Conservation (phyloP, 2,888 invertebrate species). For the Clepsis dumicolana region DNA sequence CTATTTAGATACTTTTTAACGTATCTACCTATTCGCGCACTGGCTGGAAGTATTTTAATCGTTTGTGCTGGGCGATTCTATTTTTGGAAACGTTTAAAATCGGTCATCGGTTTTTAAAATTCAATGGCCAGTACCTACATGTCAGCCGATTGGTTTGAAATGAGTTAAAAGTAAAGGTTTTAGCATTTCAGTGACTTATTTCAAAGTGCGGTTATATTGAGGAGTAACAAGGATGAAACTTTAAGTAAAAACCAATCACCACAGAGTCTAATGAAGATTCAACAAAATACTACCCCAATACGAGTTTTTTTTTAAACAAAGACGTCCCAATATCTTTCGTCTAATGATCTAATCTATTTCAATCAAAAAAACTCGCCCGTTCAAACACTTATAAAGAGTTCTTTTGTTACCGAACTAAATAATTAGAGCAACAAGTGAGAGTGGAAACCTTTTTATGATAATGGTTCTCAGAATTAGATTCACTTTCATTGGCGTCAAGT, state of each 20-base stretch:
- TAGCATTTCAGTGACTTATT: too few species aligned
- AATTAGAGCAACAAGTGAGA: conserved; percentile 43
- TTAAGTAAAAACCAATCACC: too few species aligned
- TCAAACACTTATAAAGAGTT: conserved; percentile 3
- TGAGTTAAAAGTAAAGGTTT: not conserved
- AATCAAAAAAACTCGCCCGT: not conserved
- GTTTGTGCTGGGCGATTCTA: conserved; percentile 41
- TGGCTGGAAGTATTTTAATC: conserved; percentile 41
- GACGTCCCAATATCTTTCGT: too few species aligned
- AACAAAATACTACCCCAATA: too few species aligned
- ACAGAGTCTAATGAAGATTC: too few species aligned
- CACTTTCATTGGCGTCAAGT: conserved; percentile 51
- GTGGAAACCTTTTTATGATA: conserved; percentile 29
- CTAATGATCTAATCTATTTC: not conserved
- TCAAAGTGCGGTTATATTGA: too few species aligned
- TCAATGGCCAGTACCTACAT: not conserved
- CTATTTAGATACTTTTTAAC: conserved; percentile 32
- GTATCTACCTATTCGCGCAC: conserved; percentile 48
- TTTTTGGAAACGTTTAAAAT: conserved; percentile 3
- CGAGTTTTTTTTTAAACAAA: too few species aligned
- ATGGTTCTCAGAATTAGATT: conserved; percentile 47
- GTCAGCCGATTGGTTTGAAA: not conserved
- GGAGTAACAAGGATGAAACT: too few species aligned
- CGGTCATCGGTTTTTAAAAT: not conserved
- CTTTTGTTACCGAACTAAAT: conserved; percentile 31